Evolutionary conservation across 2,888 invertebrate species (phyloP), one percentile per base, ranked within the genome.

Genomic region (Bombylius major): DNA sequence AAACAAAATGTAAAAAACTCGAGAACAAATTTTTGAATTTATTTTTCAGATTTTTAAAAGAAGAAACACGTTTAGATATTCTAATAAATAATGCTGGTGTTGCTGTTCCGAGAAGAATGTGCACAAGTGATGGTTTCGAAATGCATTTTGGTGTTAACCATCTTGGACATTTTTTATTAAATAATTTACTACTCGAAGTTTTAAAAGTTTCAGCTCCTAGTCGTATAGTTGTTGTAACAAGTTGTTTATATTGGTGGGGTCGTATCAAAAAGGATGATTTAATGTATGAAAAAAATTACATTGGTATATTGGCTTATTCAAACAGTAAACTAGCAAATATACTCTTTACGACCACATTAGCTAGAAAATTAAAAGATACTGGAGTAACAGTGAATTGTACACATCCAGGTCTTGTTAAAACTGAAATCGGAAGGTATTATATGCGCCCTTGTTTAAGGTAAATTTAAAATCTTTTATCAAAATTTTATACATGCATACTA

Each of bases 261-360:
- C 63, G 65, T 42, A 77, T 85, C 5, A 72, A 81, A 63, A 80
- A 83, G 52, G 79, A 82, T 13, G 85, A 86, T 67, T 69, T 86
- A 14, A 86, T 88, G 68, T 82, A 78, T 63, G 81, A 84, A 61
- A 72, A 76, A 50, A 66, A 73, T 3, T 89, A 88, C 63, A 79
- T 73, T 62, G 68, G 82, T 0, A 62, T 76, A 0, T 75, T 75
- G 56, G 86, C 84, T 0, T 89, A 88, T 65, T 71, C 72, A 34
- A 83, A 83, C 67, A 87, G 87, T 69, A 88, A 89, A 76, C 71
- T 86, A 32, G 86, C 86, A 0, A 87, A 87, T 68, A 66, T 88
- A 45, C 66, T 89, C 36, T 88, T 87, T 66, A 78, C 84, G 0
- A 79, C 73, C 63, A 82, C 83, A 67, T 72, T 89, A 39, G 78